Evolutionary conservation across 2,888 invertebrate species (phyloP).

Genomic region (Tridacna crocea): DNA sequence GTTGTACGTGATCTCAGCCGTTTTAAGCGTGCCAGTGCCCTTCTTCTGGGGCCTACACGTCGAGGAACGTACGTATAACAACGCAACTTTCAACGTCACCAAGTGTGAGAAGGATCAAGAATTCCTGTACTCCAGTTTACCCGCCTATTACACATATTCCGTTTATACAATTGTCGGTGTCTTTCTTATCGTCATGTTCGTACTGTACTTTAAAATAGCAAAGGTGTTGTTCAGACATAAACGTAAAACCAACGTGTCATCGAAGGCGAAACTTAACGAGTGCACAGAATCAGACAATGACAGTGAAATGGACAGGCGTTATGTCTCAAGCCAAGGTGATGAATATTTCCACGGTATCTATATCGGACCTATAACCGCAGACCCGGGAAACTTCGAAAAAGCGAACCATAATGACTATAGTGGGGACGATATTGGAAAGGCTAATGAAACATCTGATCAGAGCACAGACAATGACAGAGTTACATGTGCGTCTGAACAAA

Average conservation of each 20-base stretch:
- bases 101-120: slow-evolving; percentile 39
- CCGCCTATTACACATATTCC: slow-evolving; percentile 10
- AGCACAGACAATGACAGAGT: not conserved
- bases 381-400: not conserved
- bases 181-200: slow-evolving; percentile 20
- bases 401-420: no score
- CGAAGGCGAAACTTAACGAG: no score
- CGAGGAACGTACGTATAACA: not conserved
- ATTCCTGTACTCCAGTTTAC: slow-evolving; percentile 6
- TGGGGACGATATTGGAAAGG: not conserved
- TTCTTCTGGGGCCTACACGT: slow-evolving; percentile 32
- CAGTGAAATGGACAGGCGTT: not conserved
- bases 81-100: slow-evolving; percentile 25
- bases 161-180: not conserved
- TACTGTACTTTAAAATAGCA: slow-evolving; percentile 26
- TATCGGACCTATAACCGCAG: not conserved
- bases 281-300: not conserved
- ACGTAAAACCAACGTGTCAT: not conserved
- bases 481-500: not conserved
- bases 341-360: slow-evolving; percentile 1
- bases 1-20: not conserved
- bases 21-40: slow-evolving; percentile 26
- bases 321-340: not conserved
- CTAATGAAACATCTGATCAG: not conserved
- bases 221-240: slow-evolving; percentile 7